These are phyloP conservation scores for Melanargia galathea DNA, from an alignment of 2,888 invertebrate genomes.

Conservation along the genomic window DNA sequence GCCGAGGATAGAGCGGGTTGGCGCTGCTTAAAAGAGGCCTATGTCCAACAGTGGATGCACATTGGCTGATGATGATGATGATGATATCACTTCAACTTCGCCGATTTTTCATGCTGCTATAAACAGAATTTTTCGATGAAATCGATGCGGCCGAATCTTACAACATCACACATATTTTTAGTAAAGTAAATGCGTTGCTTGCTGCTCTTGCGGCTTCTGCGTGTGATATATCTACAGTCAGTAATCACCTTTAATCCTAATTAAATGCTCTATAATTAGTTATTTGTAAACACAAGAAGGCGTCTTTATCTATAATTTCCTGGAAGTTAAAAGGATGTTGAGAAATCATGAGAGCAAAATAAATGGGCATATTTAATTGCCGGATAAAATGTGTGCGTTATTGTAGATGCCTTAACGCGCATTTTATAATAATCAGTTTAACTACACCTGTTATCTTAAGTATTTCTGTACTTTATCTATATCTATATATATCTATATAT, in stretches of 20 bases:
- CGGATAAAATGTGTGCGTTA: conserved; percentile 4
- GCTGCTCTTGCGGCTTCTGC: too few species aligned
- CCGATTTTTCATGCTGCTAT: neutral
- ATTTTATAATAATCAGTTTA: neutral
- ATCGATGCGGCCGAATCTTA: too few species aligned
- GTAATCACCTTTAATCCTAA: too few species aligned
- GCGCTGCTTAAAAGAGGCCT: too few species aligned
- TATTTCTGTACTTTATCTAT: neutral
- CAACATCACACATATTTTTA: neutral
- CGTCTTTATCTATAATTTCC: conserved; percentile 11
- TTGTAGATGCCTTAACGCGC: neutral
- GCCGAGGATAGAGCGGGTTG: too few species aligned
- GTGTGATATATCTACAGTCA: neutral
- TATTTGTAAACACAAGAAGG: neutral
- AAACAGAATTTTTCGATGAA: neutral
- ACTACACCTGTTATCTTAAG: conserved; percentile 3
- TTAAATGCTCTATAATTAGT: neutral
- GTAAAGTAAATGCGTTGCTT: too few species aligned
- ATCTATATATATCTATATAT: neutral
- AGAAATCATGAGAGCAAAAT: conserved; percentile 10
- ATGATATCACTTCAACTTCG: too few species aligned
- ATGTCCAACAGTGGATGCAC: too few species aligned
- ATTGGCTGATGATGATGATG: too few species aligned
- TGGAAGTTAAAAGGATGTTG: conserved; percentile 17
- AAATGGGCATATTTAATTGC: conserved; percentile 8